Evolutionary conservation across 2,888 invertebrate species (phyloP).

Genomic region (Diogma glabrata): DNA sequence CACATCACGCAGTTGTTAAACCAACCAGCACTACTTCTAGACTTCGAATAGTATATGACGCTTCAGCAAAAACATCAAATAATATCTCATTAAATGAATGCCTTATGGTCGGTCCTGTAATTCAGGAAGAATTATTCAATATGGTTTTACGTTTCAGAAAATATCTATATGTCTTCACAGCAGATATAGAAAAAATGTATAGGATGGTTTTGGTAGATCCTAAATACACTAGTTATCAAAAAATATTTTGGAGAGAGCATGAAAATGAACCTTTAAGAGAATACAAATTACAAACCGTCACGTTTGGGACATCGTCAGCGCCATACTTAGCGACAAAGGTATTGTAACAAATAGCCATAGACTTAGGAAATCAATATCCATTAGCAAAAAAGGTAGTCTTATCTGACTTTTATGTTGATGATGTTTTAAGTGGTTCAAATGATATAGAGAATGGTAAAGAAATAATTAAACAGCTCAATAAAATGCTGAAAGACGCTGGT

Average conservation of each 20-base stretch:
- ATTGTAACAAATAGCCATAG: background rate
- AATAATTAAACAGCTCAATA: too few relatives aligned
- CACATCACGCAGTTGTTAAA: background rate
- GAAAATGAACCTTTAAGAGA: background rate
- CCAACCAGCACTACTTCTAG: background rate
- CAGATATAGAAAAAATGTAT: background rate
- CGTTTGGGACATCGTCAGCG: background rate
- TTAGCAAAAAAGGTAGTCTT: background rate
- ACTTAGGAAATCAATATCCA: background rate
- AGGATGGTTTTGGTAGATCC: too few relatives aligned
- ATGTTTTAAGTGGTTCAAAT: too few relatives aligned
- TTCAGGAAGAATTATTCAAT: background rate
- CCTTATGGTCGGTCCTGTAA: background rate
- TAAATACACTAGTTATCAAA: too few relatives aligned
- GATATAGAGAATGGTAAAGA: too few relatives aligned
- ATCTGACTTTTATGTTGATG: too few relatives aligned
- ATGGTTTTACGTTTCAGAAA: background rate
- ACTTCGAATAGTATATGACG: background rate
- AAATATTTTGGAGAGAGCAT: background rate
- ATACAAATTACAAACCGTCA: background rate
- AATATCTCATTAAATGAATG: background rate
- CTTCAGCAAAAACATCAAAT: background rate
- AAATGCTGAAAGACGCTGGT: background rate
- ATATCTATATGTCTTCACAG: background rate
- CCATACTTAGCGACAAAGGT: too few relatives aligned